phyloP scores from a whole-genome alignment of 2,888 invertebrate genomes.

The Dexiosoma caninum region DNA sequence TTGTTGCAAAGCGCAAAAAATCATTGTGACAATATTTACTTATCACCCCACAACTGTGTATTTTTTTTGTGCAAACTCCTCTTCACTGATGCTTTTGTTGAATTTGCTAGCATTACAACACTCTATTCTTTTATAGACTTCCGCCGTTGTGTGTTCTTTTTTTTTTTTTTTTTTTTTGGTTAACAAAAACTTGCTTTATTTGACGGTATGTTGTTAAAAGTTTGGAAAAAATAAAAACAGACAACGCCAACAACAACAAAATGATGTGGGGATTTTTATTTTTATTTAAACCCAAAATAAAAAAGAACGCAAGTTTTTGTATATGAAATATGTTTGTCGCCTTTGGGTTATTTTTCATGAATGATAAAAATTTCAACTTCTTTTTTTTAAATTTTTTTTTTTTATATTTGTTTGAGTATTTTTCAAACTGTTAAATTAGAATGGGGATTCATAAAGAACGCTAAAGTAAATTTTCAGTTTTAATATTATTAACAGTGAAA shows the following conservation, averaged over 20 bases:
- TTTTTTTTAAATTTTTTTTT: too few relatives aligned
- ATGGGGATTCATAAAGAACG: background rate
- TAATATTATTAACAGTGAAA: too few relatives aligned
- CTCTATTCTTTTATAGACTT: constrained; percentile 49
- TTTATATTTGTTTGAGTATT: background rate
- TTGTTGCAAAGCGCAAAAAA: background rate
- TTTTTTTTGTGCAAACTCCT: background rate
- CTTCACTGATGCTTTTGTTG: background rate
- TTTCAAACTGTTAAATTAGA: background rate
- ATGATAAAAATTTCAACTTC: constrained; percentile 20
- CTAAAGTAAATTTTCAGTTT: too few relatives aligned
- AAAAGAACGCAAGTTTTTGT: constrained; percentile 29
- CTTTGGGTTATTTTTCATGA: constrained; percentile 43
- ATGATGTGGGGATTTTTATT: constrained; percentile 11
- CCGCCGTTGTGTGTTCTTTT: constrained; percentile 1
- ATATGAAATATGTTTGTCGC: constrained; percentile 55
- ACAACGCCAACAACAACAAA: constrained; percentile 1
- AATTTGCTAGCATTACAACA: constrained; percentile 40
- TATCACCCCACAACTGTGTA: constrained; percentile 46
- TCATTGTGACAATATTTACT: constrained; percentile 59
- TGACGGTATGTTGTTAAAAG: constrained; percentile 41
- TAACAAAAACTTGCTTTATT: constrained; percentile 40
- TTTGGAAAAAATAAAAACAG: constrained; percentile 19
- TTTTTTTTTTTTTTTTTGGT: background rate
- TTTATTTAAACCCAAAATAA: constrained; percentile 20